Evolutionary conservation across 1,140 invertebrate species (phyloP), one percentile per base, ranked within the genome.

Genomic region (Rhopalosiphum padi): DNA sequence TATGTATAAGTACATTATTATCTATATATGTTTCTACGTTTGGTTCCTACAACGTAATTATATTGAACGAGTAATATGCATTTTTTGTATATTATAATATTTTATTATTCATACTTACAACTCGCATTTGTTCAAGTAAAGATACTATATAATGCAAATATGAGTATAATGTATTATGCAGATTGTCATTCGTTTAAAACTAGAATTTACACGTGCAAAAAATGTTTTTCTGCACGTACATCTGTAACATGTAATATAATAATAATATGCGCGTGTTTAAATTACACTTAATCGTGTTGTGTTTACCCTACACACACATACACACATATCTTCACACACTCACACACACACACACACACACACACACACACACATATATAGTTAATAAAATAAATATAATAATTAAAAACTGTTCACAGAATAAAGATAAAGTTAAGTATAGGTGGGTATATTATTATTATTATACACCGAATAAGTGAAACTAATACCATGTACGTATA

Each of bases 331-430:
- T n/a, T n/a, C 5, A 68, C 46, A 46, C 46, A 46, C 46, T 1
- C 46, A 35, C 53, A 23, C 22, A 18, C 9, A 46, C 43, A 46
- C 4, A 43, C 43, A 43, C 9, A 46, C 43, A 2, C 48, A 18
- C 48, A 51, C 22, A 7, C 60, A 77, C 15, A 68, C 0, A 68
- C 0, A 30, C 18, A 18, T n/a, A 6, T n/a, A n/a, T 35, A 77
- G 60, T 77, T 77, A 35, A 77, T 77, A 77, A n/a, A 77, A 77
- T n/a, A 35, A 21, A 23, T 83, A 83, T 83, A 83, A 83, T 83
- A 83, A 83, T 83, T 83, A 83, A 83, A 83, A 83, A 83, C 21
- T 83, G 37, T 83, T 83, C 82, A 23, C 35, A 83, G n/a, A 41
- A 41, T 83, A 37, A n/a, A 77, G 60, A 77, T 77, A 77, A n/a